phyloP scores from a whole-genome alignment of 2,888 invertebrate genomes.

The Xylota sylvarum region DNA sequence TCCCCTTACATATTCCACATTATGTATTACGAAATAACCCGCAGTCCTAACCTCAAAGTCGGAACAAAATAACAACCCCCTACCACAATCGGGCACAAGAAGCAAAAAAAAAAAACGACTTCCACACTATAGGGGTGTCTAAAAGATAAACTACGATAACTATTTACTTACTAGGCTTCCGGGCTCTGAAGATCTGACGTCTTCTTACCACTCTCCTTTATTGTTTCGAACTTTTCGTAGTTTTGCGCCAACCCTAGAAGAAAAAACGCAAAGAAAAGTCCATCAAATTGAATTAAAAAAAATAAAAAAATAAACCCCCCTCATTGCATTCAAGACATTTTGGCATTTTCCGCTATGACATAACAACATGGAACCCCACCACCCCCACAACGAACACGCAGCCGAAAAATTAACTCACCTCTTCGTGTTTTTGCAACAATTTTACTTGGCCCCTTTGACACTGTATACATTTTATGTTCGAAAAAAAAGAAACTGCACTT shows the following conservation, averaged over 20 bases:
- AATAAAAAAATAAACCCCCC: constrained; percentile 11
- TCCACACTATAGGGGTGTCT: background rate
- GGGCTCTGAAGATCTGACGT: constrained; percentile 89
- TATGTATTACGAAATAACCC: constrained; percentile 67
- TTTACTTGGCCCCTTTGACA: constrained; percentile 94
- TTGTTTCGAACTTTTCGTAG: constrained; percentile 91
- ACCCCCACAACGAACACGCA: constrained; percentile 11
- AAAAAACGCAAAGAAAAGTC: constrained; percentile 24
- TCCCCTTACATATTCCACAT: background rate
- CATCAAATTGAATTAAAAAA: constrained; percentile 38
- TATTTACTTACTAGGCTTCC: constrained; percentile 88
- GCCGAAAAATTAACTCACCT: constrained; percentile 85
- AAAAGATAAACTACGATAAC: constrained; percentile 14
- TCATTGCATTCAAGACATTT: constrained; percentile 59
- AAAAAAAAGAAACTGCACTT: constrained; percentile 17
- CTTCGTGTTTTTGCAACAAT: constrained; percentile 94
- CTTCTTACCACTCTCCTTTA: constrained; percentile 90
- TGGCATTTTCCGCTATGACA: constrained; percentile 72
- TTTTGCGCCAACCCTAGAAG: constrained; percentile 91
- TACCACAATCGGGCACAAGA: background rate
- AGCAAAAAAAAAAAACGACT: constrained; percentile 7
- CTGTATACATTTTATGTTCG: constrained; percentile 90
- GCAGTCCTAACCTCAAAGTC: constrained; percentile 67
- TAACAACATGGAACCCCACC: constrained; percentile 64
- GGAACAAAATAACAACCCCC: constrained; percentile 23